Conservation (phyloP, 2,888 invertebrate species). For the Agrochola litura region DNA sequence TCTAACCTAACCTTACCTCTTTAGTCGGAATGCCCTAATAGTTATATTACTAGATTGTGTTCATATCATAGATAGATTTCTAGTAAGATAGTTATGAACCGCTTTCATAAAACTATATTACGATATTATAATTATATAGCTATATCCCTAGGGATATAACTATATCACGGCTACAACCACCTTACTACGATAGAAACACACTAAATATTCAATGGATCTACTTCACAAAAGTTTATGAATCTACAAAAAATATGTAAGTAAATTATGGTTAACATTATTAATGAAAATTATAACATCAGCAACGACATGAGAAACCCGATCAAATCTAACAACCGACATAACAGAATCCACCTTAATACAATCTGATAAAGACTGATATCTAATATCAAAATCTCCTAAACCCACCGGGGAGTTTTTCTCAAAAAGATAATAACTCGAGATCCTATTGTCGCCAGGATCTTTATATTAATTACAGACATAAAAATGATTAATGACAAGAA, state of each 20-base stretch:
- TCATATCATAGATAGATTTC: too few species aligned
- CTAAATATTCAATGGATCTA: not conserved
- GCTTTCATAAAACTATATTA: too few species aligned
- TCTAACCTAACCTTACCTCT: too few species aligned
- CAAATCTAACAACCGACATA: not conserved
- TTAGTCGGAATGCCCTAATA: too few species aligned
- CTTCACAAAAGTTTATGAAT: not conserved
- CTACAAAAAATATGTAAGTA: not conserved
- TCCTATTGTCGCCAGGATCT: constrained; percentile 83
- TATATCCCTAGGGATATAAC: too few species aligned
- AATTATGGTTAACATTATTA: not conserved
- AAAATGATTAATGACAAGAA: constrained; percentile 88
- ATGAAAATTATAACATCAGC: constrained; percentile 19
- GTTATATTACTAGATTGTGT: too few species aligned
- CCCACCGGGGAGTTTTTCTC: constrained; percentile 68
- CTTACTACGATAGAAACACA: too few species aligned
- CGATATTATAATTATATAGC: too few species aligned
- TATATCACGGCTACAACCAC: too few species aligned
- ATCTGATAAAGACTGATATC: constrained; percentile 12
- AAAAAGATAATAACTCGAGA: constrained; percentile 74
- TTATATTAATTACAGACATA: constrained; percentile 89
- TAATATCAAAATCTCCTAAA: constrained; percentile 14
- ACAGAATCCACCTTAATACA: constrained; percentile 23
- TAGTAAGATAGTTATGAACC: too few species aligned
- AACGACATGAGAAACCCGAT: constrained; percentile 12